These are phyloP conservation scores for Drosophila parthenogenetica DNA, from an alignment of 2,888 invertebrate genomes.

Conservation along the genomic window DNA sequence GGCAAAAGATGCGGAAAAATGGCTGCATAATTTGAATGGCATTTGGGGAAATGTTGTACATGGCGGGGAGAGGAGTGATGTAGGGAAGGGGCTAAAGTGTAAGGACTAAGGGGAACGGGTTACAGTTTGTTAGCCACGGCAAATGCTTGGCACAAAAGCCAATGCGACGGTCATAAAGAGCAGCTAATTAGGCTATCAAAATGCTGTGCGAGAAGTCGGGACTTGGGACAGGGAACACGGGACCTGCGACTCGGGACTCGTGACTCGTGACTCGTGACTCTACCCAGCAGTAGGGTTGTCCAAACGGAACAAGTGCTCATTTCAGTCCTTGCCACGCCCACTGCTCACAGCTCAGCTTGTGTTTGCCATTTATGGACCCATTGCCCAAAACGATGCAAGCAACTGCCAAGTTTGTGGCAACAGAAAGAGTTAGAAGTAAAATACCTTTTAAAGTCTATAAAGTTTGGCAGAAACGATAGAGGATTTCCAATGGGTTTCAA, in stretches of 20 bases:
- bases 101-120: slow-evolving; percentile 26
- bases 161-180: slow-evolving; percentile 65
- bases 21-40: slow-evolving; percentile 70
- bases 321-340: background rate
- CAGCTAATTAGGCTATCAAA: slow-evolving; percentile 79
- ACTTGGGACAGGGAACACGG: background rate
- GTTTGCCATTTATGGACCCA: slow-evolving; percentile 11
- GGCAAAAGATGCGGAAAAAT: slow-evolving; percentile 75
- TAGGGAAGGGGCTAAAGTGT: background rate
- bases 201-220: slow-evolving; percentile 48
- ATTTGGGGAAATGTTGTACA: slow-evolving; percentile 11
- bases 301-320: slow-evolving; percentile 62
- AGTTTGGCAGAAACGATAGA: no score
- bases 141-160: slow-evolving; percentile 77
- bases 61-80: background rate
- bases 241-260: background rate
- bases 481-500: no score
- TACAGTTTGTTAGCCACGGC: slow-evolving; percentile 56
- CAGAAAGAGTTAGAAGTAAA: background rate
- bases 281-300: slow-evolving; percentile 12
- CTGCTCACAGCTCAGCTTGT: slow-evolving; percentile 45
- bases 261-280: background rate
- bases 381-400: background rate
- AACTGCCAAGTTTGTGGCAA: background rate
- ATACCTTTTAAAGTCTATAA: no score